Evolutionary conservation across 2,113 vertebrate genomes (phyloP), one percentile per base, ranked within the genome.

Genomic region (Guaruba guarouba): DNA sequence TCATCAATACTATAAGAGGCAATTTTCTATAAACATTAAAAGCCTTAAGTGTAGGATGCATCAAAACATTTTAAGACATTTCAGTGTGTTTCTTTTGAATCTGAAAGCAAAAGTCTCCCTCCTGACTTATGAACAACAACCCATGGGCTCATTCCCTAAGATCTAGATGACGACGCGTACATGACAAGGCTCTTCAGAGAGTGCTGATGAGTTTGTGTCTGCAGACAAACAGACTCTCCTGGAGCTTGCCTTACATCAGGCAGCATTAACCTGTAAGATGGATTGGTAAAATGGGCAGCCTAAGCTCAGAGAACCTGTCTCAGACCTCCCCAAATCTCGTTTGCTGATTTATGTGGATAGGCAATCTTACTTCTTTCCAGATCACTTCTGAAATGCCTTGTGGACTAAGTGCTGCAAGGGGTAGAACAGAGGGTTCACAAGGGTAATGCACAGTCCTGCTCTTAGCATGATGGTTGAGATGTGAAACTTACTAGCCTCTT

Each of bases 11-110:
- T 71, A 1, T 52, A 92, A 86, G 31, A 88, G 73, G 86, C 86
- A 94, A 96, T 96, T 95, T 95, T 94, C 90, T 73, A 82, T 76
- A 93, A 96, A 92, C 90, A 89, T 89, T 76, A 93, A 94, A 94
- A 89, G 74, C 92, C 66, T 76, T 91, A 94, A 84, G 81, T 7
- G 10, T 76, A 88, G 88, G 62, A 62, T 88, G 82, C 57, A 84
- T 71, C 66, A 73, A 81, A 78, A 92, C 0, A 1, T 71, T 52
- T 70, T 55, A 31, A 31, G 57, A 62, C 33, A 52, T 64, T 84
- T 86, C 73, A 75, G 0, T 66, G n/a, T 52, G 95, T 90, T 88
- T 48, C 28, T 91, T 83, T 57, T 37, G 48, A 94, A 88, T 55
- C 29, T 76, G 81, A 85, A 91, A 73, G 13, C 71, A 78, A 85